These are phyloP conservation scores for Corvus moneduloides DNA, from an alignment of 2,113 vertebrate genomes.

Conservation along the genomic window DNA sequence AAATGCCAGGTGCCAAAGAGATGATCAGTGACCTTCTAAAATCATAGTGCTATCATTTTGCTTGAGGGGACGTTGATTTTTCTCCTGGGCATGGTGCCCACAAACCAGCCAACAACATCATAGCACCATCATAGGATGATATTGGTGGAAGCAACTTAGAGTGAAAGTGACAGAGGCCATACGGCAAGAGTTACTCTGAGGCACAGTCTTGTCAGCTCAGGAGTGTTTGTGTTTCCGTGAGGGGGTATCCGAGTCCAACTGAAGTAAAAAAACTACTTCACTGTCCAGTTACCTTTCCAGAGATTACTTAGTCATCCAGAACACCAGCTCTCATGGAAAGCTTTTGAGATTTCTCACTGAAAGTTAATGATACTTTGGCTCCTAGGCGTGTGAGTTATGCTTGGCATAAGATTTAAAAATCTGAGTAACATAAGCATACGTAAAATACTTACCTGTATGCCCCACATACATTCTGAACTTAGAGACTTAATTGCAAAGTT, in stretches of 20 bases:
- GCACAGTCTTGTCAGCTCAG: not conserved
- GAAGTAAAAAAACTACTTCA: not conserved
- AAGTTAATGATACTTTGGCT: not conserved
- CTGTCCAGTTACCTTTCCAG: not conserved
- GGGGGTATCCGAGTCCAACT: not conserved
- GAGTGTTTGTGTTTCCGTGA: not conserved
- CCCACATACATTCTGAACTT: not conserved
- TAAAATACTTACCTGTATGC: not conserved
- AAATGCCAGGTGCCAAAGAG: slow-evolving; percentile 42
- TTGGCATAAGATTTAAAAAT: not conserved
- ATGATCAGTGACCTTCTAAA: slow-evolving; percentile 38
- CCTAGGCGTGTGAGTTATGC: not conserved
- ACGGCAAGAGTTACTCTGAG: not conserved
- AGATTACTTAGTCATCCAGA: not conserved
- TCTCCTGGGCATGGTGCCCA: not conserved
- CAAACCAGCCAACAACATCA: not conserved
- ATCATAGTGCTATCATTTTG: not conserved
- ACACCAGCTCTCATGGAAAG: not conserved
- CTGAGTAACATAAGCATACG: not conserved
- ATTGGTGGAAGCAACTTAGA: not conserved
- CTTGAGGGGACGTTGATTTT: not conserved
- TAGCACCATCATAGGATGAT: not conserved
- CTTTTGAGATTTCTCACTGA: not conserved
- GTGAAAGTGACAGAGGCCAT: not conserved
- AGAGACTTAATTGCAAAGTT: not conserved